Base-by-base conservation (phyloP, 1,140 invertebrate species). In the Plutomurus gul region DNA sequence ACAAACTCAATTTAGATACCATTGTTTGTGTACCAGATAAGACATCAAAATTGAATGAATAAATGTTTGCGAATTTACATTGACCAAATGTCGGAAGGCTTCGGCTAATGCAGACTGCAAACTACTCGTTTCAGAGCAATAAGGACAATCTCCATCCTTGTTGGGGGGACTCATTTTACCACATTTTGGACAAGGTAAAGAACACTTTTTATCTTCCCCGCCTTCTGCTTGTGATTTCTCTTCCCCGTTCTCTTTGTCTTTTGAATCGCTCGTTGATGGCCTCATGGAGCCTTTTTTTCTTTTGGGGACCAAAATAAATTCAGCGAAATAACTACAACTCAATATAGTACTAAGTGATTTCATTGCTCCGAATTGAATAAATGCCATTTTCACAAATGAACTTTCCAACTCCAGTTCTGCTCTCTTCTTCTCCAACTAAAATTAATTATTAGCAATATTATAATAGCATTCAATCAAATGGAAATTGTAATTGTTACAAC, bases 361-460 rank as follows among this genome's bases (percentile, higher is more conserved):
- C 76, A 92, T 84, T 33, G 90, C 89, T 33, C 88, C 87, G 76
- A 90, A 87, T 82, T 91, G 90, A 39, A 92, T 83, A 80, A 87
- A 87, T 0, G 87, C 85, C 37, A 90, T 82, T 81, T 87, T 86
- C 11, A 90, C 70, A 47, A 78, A 82, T 11, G 79, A 71, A 60
- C 46, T 77, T 43, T 81, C 82, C 33, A 83, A 33, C 11, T 82
- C 80, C 36, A 81, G 22, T 36, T 81, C 83, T 5, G 20, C 7
- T 73, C 82, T 83, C 60, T 78, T 82, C 56, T 80, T 85, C 70
- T 75, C 76, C 20, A 37, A 47, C 78, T 83, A 20, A 5, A 76
- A 75, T 33, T 8, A 16, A 51, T n/a, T 46, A 40, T 47, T 75
- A 22, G 13, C 7, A 11, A 11, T 56, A 20, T 56, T 22, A 56